Conservation (phyloP, 2,113 vertebrate genomes). For the Tiliqua scincoides region DNA sequence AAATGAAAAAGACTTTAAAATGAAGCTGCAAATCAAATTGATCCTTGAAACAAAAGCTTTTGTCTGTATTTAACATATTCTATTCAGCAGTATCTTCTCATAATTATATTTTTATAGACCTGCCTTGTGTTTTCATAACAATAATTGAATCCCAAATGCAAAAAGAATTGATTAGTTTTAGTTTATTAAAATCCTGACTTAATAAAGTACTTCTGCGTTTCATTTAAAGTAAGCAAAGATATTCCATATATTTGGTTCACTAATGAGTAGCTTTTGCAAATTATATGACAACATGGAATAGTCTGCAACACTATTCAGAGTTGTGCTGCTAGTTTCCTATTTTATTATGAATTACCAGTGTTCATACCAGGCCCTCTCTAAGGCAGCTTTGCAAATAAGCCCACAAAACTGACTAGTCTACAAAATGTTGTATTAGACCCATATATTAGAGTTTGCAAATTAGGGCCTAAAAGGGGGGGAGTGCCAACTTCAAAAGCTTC, state of each 20-base stretch:
- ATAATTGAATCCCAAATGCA: constrained; percentile 70
- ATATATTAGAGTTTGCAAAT: background rate
- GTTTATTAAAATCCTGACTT: constrained; percentile 67
- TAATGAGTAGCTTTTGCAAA: constrained; percentile 47
- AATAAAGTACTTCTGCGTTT: constrained; percentile 52
- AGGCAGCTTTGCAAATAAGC: background rate
- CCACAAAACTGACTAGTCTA: background rate
- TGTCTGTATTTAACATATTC: constrained; percentile 64
- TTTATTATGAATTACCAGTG: background rate
- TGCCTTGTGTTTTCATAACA: constrained; percentile 65
- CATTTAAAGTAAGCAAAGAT: constrained; percentile 42
- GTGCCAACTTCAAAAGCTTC: background rate
- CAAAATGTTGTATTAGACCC: background rate
- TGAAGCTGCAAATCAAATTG: constrained; percentile 64
- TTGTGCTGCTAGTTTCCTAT: background rate
- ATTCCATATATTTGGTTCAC: constrained; percentile 27
- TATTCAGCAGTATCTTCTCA: constrained; percentile 48
- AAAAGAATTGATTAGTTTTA: constrained; percentile 73
- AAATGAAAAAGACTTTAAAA: constrained; percentile 62
- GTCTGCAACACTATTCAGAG: constrained; percentile 5
- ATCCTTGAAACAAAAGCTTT: constrained; percentile 59
- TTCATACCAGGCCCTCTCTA: background rate
- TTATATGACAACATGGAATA: constrained; percentile 22
- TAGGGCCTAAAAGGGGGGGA: background rate
- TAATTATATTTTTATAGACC: constrained; percentile 69